These are phyloP conservation scores for Camponotus floridanus DNA, from an alignment of 1,140 invertebrate genomes.

Conservation along the genomic window DNA sequence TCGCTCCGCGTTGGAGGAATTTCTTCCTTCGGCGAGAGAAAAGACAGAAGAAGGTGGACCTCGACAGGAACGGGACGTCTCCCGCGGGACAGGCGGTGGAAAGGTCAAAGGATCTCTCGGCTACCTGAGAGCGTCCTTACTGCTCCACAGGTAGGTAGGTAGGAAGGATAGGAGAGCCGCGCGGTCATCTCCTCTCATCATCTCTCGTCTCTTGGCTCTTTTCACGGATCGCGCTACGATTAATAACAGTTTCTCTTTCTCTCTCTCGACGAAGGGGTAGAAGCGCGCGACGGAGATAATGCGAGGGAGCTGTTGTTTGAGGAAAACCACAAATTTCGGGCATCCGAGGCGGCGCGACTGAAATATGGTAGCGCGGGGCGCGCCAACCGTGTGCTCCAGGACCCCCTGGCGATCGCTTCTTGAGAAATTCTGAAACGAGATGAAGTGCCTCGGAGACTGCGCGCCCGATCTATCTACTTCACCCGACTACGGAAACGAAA, in stretches of 20 bases:
- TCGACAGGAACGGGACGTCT: slow-evolving; percentile 72
- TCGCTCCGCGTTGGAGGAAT: slow-evolving; percentile 72
- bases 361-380: slow-evolving; percentile 32
- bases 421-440: slow-evolving; percentile 77
- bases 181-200: slow-evolving; percentile 41
- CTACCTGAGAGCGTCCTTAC: slow-evolving; percentile 81
- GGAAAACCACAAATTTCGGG: slow-evolving; percentile 68
- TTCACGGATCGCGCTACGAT: slow-evolving; percentile 65
- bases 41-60: slow-evolving; percentile 75
- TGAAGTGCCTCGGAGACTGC: background rate
- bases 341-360: slow-evolving; percentile 6
- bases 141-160: slow-evolving; percentile 36
- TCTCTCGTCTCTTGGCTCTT: slow-evolving; percentile 51
- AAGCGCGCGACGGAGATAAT: slow-evolving; percentile 61
- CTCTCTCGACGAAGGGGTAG: slow-evolving; percentile 46
- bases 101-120: slow-evolving; percentile 82
- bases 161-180: background rate
- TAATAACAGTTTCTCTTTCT: slow-evolving; percentile 67
- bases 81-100: slow-evolving; percentile 78
- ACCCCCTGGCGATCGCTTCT: slow-evolving; percentile 77
- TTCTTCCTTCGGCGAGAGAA: slow-evolving; percentile 75
- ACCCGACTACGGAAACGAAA: background rate
- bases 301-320: slow-evolving; percentile 70
- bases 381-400: slow-evolving; percentile 24
- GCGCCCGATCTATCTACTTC: slow-evolving; percentile 14